These are phyloP conservation scores for Blennius ocellaris DNA, from an alignment of 2,113 vertebrate genomes.

Conservation along the genomic window DNA sequence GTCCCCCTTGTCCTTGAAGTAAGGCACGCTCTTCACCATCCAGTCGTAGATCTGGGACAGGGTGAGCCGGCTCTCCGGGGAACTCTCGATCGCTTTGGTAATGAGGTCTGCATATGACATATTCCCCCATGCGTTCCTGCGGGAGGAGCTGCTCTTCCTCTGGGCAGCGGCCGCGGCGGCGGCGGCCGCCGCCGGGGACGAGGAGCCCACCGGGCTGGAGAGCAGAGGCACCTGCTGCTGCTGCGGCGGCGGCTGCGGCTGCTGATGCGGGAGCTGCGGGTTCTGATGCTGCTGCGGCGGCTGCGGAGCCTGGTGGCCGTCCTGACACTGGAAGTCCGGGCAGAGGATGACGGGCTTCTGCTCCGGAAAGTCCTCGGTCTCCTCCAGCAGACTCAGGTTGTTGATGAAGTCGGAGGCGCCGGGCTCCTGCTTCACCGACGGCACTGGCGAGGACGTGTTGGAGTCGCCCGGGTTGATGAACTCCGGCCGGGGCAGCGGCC, in stretches of 20 bases:
- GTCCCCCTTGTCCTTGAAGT: conserved; percentile 98
- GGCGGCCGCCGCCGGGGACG: conserved; percentile 75
- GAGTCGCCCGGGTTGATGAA: conserved; percentile 90
- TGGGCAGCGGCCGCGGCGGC: conserved; percentile 87
- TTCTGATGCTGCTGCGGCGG: conserved; percentile 81
- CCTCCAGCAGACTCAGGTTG: conserved; percentile 91
- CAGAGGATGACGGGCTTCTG: conserved; percentile 80
- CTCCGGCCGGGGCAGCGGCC: conserved; percentile 91
- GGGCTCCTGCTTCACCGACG: conserved; percentile 89
- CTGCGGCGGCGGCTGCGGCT: conserved; percentile 76
- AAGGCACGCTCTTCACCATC: conserved; percentile 98
- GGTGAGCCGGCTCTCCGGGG: conserved; percentile 94
- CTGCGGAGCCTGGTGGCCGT: conserved; percentile 77
- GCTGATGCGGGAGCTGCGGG: conserved; percentile 72
- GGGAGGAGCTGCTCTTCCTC: conserved; percentile 95
- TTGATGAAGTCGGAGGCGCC: conserved; percentile 87
- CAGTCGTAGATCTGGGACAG: conserved; percentile 98
- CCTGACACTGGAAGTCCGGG: conserved; percentile 83
- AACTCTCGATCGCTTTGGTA: conserved; percentile 97
- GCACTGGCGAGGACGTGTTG: conserved; percentile 91
- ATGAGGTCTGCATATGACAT: conserved; percentile 98
- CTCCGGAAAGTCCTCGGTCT: conserved; percentile 89
- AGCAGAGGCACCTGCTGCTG: conserved; percentile 84
- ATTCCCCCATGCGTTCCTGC: conserved; percentile 97
- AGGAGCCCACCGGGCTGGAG: conserved; percentile 81